Evolutionary conservation across 2,888 invertebrate genomes (phyloP).

Genomic region (Scaptodrosophila latifasciaeformis): DNA sequence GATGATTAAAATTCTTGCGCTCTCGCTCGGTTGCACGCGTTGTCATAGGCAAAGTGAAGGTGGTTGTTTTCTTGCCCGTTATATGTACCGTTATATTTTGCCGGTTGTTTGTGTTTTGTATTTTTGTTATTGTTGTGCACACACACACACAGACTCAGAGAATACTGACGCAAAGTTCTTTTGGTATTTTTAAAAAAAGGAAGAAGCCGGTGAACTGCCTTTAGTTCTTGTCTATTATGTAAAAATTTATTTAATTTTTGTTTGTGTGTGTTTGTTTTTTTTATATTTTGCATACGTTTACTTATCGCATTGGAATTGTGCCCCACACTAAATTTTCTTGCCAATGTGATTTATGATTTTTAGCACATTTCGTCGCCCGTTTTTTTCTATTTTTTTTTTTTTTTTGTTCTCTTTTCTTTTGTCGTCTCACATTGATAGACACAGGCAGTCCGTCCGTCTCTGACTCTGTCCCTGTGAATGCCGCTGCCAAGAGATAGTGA

Average conservation of each 20-base stretch:
- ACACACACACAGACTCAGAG: too few species aligned
- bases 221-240: slow-evolving; percentile 14
- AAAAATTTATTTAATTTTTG: too few species aligned
- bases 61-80: slow-evolving; percentile 31
- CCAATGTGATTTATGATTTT: slow-evolving; percentile 9
- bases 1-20: not conserved
- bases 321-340: too few species aligned
- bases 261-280: too few species aligned
- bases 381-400: too few species aligned
- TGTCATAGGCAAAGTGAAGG: slow-evolving; percentile 26
- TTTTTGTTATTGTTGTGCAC: slow-evolving; percentile 6
- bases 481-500: slow-evolving; percentile 38
- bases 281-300: too few species aligned
- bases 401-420: too few species aligned
- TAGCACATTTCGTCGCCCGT: not conserved
- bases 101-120: slow-evolving; percentile 37
- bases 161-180: slow-evolving; percentile 39
- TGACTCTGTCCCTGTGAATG: too few species aligned
- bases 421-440: slow-evolving; percentile 13
- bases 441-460: slow-evolving; percentile 19
- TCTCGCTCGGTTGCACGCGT: slow-evolving; percentile 5
- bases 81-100: slow-evolving; percentile 49
- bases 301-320: too few species aligned
- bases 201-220: slow-evolving; percentile 27
- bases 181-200: slow-evolving; percentile 18